phyloP scores from a whole-genome alignment of 2,797 vertebrate species.

The Takifugu rubripes region DNA sequence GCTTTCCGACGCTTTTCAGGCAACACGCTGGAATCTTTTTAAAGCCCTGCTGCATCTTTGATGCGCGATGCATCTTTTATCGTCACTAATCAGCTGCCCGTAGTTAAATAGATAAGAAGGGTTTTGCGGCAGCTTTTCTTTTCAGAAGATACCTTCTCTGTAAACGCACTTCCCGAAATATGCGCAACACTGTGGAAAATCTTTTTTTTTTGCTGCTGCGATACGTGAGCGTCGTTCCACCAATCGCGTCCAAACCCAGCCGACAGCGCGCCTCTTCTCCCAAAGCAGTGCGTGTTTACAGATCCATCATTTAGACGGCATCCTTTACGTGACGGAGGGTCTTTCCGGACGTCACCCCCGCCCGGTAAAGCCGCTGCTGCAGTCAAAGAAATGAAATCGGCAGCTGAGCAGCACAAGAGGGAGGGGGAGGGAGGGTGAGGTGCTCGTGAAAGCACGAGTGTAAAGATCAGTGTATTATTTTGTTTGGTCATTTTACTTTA shows the following conservation, averaged over 20 bases:
- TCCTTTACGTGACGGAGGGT: too few relatives aligned
- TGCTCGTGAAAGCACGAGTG: too few relatives aligned
- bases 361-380: slow-evolving; percentile 11
- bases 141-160: not conserved
- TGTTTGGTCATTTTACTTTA: slow-evolving; percentile 1
- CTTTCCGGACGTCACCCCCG: too few relatives aligned
- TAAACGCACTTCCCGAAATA: not conserved
- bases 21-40: slow-evolving; percentile 11
- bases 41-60: not conserved
- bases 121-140: slow-evolving; percentile 5
- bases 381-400: slow-evolving; percentile 5
- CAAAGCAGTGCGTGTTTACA: slow-evolving; percentile 39
- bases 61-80: slow-evolving; percentile 1
- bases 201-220: not conserved
- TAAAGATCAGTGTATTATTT: not conserved
- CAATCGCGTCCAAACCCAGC: slow-evolving; percentile 3
- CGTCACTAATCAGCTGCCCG: slow-evolving; percentile 8
- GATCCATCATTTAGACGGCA: slow-evolving; percentile 26
- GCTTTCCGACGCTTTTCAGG: slow-evolving; percentile 7
- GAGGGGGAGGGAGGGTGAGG: too few relatives aligned
- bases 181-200: not conserved
- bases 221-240: not conserved
- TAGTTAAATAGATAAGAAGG: slow-evolving; percentile 3
- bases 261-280: slow-evolving; percentile 28
- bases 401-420: too few relatives aligned